Percentiles rank a stretch among this genome's conserved stretches.
phyloP scores from a whole-genome alignment of 2,113 vertebrate species.

The Brachyhypopomus gauderio region DNA sequence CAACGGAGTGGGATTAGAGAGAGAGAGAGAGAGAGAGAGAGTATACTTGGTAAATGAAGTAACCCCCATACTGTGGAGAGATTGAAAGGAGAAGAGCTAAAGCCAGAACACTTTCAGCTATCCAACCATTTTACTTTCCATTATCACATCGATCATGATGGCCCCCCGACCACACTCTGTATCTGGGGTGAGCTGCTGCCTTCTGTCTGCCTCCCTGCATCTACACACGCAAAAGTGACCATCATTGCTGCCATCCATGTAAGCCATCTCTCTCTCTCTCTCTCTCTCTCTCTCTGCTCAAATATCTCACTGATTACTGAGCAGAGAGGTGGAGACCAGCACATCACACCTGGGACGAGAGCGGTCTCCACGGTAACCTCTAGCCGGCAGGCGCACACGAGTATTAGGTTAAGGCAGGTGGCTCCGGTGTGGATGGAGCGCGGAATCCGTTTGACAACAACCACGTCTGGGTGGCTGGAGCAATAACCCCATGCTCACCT shows the following conservation, averaged over 20 bases:
- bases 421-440: conserved; percentile 39
- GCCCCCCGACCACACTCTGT: not conserved
- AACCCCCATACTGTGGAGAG: conserved; percentile 30
- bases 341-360: conserved; percentile 35
- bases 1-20: conserved; percentile 25
- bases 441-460: conserved; percentile 62
- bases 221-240: not conserved
- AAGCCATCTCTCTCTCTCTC: not conserved
- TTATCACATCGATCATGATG: conserved; percentile 56
- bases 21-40: conserved; percentile 1
- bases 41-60: conserved; percentile 46
- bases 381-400: conserved; percentile 8
- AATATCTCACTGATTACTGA: conserved; percentile 12
- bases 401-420: conserved; percentile 34
- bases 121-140: conserved; percentile 47
- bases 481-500: conserved; percentile 27
- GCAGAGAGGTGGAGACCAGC: conserved; percentile 15
- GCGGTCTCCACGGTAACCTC: conserved; percentile 64
- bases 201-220: not conserved
- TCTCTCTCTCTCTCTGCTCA: not conserved
- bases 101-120: conserved; percentile 27
- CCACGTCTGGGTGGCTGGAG: conserved; percentile 39
- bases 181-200: not conserved
- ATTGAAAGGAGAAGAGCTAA: conserved; percentile 7
- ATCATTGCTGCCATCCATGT: not conserved